phyloP scores from a whole-genome alignment of 2,113 vertebrate species.

The Nothoprocta pentlandii region DNA sequence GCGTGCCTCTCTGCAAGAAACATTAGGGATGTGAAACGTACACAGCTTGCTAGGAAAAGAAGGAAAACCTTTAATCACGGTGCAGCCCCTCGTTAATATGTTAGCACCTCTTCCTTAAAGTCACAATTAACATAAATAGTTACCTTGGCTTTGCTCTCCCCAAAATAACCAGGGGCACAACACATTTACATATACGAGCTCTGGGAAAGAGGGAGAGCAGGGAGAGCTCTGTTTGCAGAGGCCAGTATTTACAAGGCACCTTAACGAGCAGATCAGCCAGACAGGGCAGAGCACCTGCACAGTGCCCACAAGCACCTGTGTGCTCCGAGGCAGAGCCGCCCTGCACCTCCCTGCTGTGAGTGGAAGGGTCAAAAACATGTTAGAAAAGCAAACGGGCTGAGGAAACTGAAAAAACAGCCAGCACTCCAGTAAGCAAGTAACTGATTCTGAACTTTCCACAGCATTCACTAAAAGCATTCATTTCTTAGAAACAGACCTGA shows the following conservation, averaged over 20 bases:
- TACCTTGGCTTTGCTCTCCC: constrained; percentile 25
- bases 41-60: not conserved
- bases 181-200: not conserved
- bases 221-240: not conserved
- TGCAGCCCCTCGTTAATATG: not conserved
- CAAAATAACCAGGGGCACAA: not conserved
- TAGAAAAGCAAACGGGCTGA: not conserved
- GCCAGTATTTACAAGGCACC: not conserved
- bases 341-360: not conserved
- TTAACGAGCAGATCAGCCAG: not conserved
- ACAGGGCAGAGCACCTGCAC: not conserved
- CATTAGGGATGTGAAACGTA: not conserved
- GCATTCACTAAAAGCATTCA: not conserved
- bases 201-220: constrained; percentile 18
- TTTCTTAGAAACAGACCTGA: not conserved
- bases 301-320: not conserved
- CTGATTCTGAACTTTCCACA: not conserved
- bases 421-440: not conserved
- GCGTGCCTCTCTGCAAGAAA: not conserved
- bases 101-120: constrained; percentile 15
- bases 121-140: constrained; percentile 6
- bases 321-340: not conserved
- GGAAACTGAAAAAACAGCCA: not conserved
- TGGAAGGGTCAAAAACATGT: not conserved
- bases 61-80: not conserved